phyloP scores from a whole-genome alignment of 2,113 vertebrate genomes.

The Psammodynastes pulverulentus region DNA sequence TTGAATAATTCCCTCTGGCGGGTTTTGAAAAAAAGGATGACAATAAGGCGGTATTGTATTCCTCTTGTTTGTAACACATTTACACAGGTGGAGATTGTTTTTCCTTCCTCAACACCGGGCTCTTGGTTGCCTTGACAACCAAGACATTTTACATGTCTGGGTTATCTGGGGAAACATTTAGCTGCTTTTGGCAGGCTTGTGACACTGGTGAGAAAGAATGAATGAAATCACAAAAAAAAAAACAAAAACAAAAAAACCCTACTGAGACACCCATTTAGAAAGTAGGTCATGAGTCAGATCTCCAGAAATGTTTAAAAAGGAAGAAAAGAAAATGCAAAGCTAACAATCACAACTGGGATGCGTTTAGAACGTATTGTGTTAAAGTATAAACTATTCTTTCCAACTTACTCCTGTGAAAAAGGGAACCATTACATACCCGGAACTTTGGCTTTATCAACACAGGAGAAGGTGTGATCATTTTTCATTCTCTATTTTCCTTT shows the following conservation, averaged over 20 bases:
- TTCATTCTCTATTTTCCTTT: background rate
- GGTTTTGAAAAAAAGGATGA: background rate
- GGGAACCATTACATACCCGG: no score
- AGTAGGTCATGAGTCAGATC: background rate
- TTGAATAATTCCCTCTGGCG: background rate
- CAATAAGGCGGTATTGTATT: background rate
- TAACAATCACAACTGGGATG: background rate
- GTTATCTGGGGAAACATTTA: background rate
- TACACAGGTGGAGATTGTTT: conserved; percentile 5
- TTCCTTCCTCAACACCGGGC: background rate
- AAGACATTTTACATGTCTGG: background rate
- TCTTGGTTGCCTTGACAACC: conserved; percentile 13
- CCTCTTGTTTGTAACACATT: conserved; percentile 8
- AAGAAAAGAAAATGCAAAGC: background rate
- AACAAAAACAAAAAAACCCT: background rate
- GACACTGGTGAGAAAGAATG: background rate
- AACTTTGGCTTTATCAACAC: background rate
- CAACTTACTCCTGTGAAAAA: background rate
- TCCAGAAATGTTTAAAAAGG: background rate
- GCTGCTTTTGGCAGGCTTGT: background rate
- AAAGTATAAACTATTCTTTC: background rate
- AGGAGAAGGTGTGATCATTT: background rate
- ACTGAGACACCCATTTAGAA: background rate
- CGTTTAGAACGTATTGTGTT: background rate
- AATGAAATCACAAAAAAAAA: background rate